Evolutionary conservation across 2,113 vertebrate species (phyloP).

Genomic region (Semnornis frantzii): DNA sequence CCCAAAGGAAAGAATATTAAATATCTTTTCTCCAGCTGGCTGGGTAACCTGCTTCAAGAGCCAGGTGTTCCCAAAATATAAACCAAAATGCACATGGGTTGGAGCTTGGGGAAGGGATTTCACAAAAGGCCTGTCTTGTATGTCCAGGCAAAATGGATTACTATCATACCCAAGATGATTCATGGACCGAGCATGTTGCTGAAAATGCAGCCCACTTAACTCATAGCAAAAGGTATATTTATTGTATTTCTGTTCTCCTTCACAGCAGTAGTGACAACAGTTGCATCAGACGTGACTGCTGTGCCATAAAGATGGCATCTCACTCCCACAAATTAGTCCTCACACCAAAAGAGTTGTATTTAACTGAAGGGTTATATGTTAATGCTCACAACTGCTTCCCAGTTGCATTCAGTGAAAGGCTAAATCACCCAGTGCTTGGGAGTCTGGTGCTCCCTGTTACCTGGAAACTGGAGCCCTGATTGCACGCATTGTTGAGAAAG

Average conservation of each 20-base stretch:
- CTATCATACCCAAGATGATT: background rate
- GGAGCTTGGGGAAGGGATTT: background rate
- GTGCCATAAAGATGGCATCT: background rate
- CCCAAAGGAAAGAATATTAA: background rate
- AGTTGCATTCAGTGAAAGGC: background rate
- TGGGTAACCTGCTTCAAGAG: background rate
- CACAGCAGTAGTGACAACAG: background rate
- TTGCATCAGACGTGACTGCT: background rate
- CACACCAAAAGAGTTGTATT: background rate
- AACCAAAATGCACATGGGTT: background rate
- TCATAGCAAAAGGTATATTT: background rate
- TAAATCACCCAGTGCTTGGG: background rate
- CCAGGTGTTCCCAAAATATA: background rate
- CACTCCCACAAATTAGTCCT: background rate
- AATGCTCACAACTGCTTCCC: background rate
- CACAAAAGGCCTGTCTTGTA: background rate
- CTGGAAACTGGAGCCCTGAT: conserved; percentile 43
- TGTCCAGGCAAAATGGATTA: background rate
- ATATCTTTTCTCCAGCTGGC: background rate
- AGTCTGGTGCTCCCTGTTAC: background rate
- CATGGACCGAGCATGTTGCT: background rate
- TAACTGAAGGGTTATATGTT: background rate
- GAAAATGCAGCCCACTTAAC: background rate
- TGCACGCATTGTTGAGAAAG: background rate
- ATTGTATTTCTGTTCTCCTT: background rate